These are phyloP conservation scores for Halcyon chelicuti DNA, from an alignment of 2,797 vertebrate species.

Conservation along the genomic window DNA sequence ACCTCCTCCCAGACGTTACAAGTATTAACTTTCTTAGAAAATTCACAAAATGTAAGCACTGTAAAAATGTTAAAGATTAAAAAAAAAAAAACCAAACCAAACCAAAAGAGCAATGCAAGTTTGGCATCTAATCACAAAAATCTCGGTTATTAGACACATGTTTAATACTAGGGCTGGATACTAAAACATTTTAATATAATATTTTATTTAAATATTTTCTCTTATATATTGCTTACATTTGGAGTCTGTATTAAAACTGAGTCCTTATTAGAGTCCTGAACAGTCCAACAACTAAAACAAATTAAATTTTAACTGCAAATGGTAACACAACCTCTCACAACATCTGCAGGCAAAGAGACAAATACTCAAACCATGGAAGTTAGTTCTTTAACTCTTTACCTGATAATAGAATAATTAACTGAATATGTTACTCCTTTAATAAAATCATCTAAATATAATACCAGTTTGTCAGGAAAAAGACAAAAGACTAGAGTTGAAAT, in stretches of 20 bases:
- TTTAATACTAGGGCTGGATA: not conserved
- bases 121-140: not conserved
- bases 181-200: not conserved
- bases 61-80: not conserved
- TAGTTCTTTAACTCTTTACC: not conserved
- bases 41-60: not conserved
- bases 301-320: not conserved
- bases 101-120: not conserved
- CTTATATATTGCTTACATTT: not conserved
- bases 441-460: not conserved
- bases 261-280: not conserved
- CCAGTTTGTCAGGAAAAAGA: not conserved
- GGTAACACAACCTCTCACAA: not conserved
- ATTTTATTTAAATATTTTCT: not conserved
- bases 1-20: not conserved
- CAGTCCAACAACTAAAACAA: not conserved
- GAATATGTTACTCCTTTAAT: not conserved
- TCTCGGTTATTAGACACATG: not conserved
- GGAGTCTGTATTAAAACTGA: not conserved
- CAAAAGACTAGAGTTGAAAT: not conserved
- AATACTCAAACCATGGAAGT: not conserved
- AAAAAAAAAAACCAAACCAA: not conserved
- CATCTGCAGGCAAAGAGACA: not conserved
- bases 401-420: not conserved
- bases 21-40: not conserved